Conservation (phyloP, 2,888 invertebrate genomes). For the Phragmatobia fuliginosa region DNA sequence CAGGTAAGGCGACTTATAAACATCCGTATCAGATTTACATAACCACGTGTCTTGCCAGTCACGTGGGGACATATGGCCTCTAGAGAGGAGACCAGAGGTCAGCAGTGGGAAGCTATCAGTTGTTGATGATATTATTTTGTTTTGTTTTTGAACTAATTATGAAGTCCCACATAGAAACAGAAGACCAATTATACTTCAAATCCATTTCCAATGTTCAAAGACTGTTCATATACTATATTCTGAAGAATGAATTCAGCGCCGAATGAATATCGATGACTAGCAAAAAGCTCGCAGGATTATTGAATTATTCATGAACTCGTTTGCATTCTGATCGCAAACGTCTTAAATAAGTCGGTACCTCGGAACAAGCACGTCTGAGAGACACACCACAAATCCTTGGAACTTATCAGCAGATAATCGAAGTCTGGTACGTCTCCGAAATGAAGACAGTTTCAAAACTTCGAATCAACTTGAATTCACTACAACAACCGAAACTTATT, state of each 20-base stretch:
- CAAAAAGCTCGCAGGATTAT: constrained; percentile 54
- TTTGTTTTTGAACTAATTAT: too few species aligned
- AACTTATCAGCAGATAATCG: constrained; percentile 48
- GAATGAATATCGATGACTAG: constrained; percentile 68
- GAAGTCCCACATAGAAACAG: neutral
- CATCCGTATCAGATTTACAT: too few species aligned
- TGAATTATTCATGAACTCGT: constrained; percentile 68
- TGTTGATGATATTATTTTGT: too few species aligned
- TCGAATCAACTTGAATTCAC: neutral
- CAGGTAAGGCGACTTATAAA: too few species aligned
- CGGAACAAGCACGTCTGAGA: constrained; percentile 44
- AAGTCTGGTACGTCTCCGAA: constrained; percentile 18
- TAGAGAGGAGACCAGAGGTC: too few species aligned
- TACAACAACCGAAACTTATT: neutral
- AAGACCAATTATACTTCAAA: constrained; percentile 16
- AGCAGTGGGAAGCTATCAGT: too few species aligned
- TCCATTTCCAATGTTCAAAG: constrained; percentile 15
- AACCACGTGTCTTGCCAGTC: too few species aligned
- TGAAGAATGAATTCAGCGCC: constrained; percentile 50
- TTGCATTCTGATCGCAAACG: constrained; percentile 62
- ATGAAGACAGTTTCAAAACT: neutral
- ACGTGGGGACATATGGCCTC: too few species aligned
- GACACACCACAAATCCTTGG: constrained; percentile 42
- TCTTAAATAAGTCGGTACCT: constrained; percentile 53
- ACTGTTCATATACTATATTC: constrained; percentile 41